phyloP scores from a whole-genome alignment of 1,140 invertebrate species.

The Lerema accius region DNA sequence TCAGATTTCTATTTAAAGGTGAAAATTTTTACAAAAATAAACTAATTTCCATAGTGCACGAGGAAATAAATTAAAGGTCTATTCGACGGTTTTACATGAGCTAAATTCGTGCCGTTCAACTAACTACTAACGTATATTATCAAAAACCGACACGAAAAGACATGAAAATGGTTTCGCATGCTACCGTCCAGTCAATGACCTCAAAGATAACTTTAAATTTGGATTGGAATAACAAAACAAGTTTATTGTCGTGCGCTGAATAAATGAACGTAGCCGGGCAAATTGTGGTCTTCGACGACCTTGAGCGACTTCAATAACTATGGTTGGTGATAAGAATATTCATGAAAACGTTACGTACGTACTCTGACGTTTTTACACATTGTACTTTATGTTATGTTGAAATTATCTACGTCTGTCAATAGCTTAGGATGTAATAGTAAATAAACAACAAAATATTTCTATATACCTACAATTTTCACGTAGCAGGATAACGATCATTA shows the following conservation, averaged over 20 bases:
- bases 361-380: background rate
- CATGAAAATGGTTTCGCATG: constrained; percentile 37
- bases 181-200: constrained; percentile 42
- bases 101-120: too few relatives aligned
- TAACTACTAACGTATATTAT: background rate
- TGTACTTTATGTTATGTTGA: background rate
- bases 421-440: too few relatives aligned
- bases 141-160: background rate
- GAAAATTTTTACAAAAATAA: too few relatives aligned
- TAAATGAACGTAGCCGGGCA: constrained; percentile 18
- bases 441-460: too few relatives aligned
- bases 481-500: too few relatives aligned
- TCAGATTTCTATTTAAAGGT: too few relatives aligned
- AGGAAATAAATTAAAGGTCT: too few relatives aligned
- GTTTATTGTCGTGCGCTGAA: constrained; percentile 35
- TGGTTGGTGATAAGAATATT: constrained; percentile 5
- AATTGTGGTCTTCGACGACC: constrained; percentile 12
- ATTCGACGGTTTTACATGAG: too few relatives aligned
- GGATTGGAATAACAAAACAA: constrained; percentile 47
- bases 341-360: background rate
- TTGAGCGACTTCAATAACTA: constrained; percentile 11
- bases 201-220: constrained; percentile 53
- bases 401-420: too few relatives aligned
- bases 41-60: too few relatives aligned
- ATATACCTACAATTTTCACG: too few relatives aligned